A percentile compares a stretch with the other conserved stretches of the same genome.
These are phyloP conservation scores for Triplophysa siluroides DNA, from an alignment of 2,113 vertebrate species.

Conservation along the genomic window DNA sequence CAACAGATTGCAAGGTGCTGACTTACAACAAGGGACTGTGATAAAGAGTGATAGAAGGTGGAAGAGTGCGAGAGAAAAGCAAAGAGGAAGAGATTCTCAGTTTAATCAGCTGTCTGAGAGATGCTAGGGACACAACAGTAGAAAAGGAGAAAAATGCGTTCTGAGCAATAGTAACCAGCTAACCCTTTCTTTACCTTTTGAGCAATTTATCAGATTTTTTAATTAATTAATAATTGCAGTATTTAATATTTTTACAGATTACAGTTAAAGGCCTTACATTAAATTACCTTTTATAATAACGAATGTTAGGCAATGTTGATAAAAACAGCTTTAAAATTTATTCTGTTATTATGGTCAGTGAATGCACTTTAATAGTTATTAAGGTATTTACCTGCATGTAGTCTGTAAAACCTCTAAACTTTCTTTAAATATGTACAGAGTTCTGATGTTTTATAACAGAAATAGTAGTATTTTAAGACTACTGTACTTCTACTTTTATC, in stretches of 20 bases:
- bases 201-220: constrained; percentile 27
- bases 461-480: constrained; percentile 17
- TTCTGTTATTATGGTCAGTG: constrained; percentile 3
- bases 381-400: constrained; percentile 13
- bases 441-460: not conserved
- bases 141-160: not conserved
- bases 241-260: not conserved
- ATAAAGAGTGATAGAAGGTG: constrained; percentile 46
- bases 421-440: not conserved
- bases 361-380: constrained; percentile 16
- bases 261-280: constrained; percentile 8
- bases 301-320: not conserved
- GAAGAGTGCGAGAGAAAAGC: not conserved
- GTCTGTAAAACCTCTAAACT: not conserved
- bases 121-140: not conserved
- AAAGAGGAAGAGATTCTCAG: not conserved
- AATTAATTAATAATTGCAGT: constrained; percentile 21
- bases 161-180: constrained; percentile 37
- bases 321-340: not conserved
- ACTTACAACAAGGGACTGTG: constrained; percentile 97
- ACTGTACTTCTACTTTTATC: constrained; percentile 2
- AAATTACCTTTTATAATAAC: constrained; percentile 1
- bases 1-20: constrained; percentile 87
- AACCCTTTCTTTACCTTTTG: constrained; percentile 16
- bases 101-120: constrained; percentile 17